A percentile compares a stretch with the other conserved stretches of the same genome.
phyloP scores from a whole-genome alignment of 2,797 vertebrate genomes.

The Lepilemur septentrionalis region DNA sequence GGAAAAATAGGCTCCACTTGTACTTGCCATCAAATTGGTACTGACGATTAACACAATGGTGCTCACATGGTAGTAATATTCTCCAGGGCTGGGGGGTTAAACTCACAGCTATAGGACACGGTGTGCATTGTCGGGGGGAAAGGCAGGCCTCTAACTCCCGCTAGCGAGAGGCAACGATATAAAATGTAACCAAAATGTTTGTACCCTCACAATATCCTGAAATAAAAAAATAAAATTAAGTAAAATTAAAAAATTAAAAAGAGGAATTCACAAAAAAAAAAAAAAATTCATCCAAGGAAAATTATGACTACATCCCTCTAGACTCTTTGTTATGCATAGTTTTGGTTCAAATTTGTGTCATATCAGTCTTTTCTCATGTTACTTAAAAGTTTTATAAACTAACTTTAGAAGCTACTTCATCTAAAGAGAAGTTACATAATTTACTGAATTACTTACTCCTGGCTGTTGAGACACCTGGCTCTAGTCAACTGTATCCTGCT shows the following conservation, averaged over 20 bases:
- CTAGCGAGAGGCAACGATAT: no score
- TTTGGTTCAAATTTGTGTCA: background rate
- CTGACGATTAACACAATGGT: no score
- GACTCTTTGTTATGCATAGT: background rate
- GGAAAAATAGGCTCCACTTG: no score
- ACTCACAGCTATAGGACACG: no score
- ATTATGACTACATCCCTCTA: background rate
- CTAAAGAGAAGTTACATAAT: background rate
- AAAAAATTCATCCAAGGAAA: background rate
- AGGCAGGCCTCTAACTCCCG: no score
- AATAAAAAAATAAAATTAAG: no score
- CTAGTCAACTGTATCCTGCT: background rate
- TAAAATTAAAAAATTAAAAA: background rate
- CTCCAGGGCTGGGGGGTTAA: no score
- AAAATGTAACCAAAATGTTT: no score
- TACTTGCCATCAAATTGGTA: no score
- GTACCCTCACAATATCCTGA: no score
- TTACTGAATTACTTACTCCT: background rate
- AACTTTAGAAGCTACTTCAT: background rate
- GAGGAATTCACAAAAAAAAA: slow-evolving; percentile 2
- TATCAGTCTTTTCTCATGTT: background rate
- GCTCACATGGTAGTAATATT: no score
- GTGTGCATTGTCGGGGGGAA: no score
- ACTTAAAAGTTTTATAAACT: background rate
- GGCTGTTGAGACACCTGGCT: background rate